These are phyloP conservation scores for Drosophila athabasca DNA, from an alignment of 1,140 invertebrate genomes.

Conservation along the genomic window DNA sequence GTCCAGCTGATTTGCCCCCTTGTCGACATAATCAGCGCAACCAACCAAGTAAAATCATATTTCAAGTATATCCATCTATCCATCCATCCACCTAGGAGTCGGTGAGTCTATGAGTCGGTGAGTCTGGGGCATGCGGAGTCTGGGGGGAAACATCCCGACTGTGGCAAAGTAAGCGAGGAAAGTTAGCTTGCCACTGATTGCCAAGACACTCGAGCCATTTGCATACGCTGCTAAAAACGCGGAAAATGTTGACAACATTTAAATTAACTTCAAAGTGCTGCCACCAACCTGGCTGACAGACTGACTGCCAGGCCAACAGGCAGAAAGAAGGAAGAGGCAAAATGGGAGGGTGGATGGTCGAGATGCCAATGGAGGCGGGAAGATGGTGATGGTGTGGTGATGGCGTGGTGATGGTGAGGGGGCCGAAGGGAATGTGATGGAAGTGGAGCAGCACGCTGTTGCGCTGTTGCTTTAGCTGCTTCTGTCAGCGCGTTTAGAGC, in stretches of 20 bases:
- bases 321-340: constrained; percentile 2
- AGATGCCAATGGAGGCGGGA: constrained; percentile 1
- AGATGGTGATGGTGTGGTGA: constrained; percentile 3
- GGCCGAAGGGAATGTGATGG: constrained; percentile 10
- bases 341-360: constrained; percentile 9
- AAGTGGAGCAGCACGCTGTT: constrained; percentile 26
- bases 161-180: constrained; percentile 13
- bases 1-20: constrained; percentile 5
- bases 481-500: constrained; percentile 39
- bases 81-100: neutral
- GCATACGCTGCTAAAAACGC: constrained; percentile 71
- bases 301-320: constrained; percentile 27
- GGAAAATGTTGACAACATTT: constrained; percentile 79
- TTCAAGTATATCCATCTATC: constrained; percentile 19
- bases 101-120: neutral
- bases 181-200: constrained; percentile 52
- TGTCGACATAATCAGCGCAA: constrained; percentile 44
- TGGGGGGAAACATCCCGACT: neutral
- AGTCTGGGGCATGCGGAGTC: neutral
- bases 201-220: constrained; percentile 69
- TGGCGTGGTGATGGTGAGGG: constrained; percentile 3
- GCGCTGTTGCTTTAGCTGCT: constrained; percentile 8
- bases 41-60: constrained; percentile 40
- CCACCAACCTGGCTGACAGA: constrained; percentile 48
- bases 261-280: constrained; percentile 82